Conservation (phyloP, 2,113 vertebrate species). For the Phycodurus eques region DNA sequence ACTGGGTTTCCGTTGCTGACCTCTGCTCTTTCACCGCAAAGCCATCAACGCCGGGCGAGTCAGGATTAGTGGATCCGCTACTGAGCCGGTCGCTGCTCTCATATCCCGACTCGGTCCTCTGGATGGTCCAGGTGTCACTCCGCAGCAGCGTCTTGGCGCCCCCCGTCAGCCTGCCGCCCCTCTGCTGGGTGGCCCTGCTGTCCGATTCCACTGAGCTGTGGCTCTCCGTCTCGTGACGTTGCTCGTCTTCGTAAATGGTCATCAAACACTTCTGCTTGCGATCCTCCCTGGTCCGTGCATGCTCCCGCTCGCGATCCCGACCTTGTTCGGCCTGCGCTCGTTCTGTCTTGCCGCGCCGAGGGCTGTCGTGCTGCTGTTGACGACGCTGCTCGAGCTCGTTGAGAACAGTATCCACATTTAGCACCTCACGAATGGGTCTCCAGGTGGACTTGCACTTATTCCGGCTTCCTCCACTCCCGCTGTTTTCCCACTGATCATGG, state of each 20-base stretch:
- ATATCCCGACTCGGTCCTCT: conserved; percentile 91
- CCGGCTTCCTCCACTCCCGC: conserved; percentile 54
- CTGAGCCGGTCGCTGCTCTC: conserved; percentile 92
- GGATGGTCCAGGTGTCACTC: conserved; percentile 85
- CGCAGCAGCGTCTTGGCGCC: conserved; percentile 73
- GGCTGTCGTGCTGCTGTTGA: conserved; percentile 75
- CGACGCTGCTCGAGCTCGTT: conserved; percentile 83
- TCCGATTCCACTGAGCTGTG: conserved; percentile 84
- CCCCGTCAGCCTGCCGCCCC: conserved; percentile 57
- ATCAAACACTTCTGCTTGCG: conserved; percentile 83
- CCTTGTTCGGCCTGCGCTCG: conserved; percentile 60
- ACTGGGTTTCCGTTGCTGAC: conserved; percentile 62
- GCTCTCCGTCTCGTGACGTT: conserved; percentile 83
- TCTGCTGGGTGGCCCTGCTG: conserved; percentile 72
- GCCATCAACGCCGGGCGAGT: conserved; percentile 82
- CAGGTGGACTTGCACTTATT: conserved; percentile 80
- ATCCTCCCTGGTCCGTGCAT: conserved; percentile 70
- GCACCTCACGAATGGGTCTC: conserved; percentile 88
- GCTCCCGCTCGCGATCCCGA: conserved; percentile 61
- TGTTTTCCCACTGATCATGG: conserved; percentile 80
- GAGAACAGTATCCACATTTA: conserved; percentile 94
- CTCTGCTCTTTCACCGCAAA: conserved; percentile 66
- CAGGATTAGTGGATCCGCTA: conserved; percentile 86
- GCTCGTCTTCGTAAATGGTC: conserved; percentile 96
- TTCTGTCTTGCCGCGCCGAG: conserved; percentile 72